These are phyloP conservation scores for Drosophila insularis DNA, from an alignment of 1,140 invertebrate species.

Conservation along the genomic window DNA sequence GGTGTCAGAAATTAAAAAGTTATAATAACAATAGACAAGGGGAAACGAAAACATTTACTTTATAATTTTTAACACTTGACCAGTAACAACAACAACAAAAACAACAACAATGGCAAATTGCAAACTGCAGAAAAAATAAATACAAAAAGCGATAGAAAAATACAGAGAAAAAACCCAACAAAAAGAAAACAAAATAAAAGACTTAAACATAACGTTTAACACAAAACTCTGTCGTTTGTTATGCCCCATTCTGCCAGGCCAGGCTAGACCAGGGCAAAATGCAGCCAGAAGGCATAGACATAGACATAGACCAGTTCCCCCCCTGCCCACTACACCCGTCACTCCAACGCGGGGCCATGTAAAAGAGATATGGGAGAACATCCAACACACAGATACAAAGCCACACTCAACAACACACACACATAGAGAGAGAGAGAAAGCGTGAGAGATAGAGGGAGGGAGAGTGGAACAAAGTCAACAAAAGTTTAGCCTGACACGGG, in stretches of 20 bases:
- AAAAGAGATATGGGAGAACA: neutral
- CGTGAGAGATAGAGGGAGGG: conserved; percentile 10
- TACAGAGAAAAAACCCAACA: neutral
- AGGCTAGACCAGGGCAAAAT: neutral
- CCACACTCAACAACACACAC: conserved; percentile 2
- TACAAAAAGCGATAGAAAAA: conserved; percentile 7
- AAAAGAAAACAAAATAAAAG: conserved; percentile 35
- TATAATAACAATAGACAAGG: conserved; percentile 69
- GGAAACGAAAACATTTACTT: conserved; percentile 74
- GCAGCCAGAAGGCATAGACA: conserved; percentile 47
- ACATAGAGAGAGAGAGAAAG: neutral
- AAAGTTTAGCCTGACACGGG: conserved; percentile 38
- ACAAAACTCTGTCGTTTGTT: conserved; percentile 38
- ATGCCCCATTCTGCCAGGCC: neutral
- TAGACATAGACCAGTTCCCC: conserved; percentile 12
- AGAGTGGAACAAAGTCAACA: conserved; percentile 75
- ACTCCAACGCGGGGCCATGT: neutral
- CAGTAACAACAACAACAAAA: conserved; percentile 1
- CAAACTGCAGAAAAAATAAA: neutral
- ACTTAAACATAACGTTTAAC: conserved; percentile 72
- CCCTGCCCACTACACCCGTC: too few species aligned
- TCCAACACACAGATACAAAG: neutral
- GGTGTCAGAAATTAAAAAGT: conserved; percentile 72
- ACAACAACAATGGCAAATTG: neutral
- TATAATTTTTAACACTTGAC: conserved; percentile 69